These are phyloP conservation scores for Chymomyza costata DNA, from an alignment of 1,140 invertebrate genomes.

Conservation along the genomic window DNA sequence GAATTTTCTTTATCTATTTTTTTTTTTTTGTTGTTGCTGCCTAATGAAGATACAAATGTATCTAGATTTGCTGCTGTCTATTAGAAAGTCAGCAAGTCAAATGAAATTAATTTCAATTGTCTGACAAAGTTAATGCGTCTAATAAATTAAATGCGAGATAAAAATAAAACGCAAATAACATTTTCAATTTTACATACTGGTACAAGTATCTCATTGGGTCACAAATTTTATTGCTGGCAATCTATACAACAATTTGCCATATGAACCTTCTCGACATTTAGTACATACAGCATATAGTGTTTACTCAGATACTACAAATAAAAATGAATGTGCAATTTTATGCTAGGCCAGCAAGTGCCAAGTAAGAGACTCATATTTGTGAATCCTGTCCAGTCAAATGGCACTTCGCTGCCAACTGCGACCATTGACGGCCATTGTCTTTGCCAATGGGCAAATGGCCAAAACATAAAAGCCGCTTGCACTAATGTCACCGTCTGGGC, in stretches of 20 bases:
- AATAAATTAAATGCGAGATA: conserved; percentile 37
- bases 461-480: conserved; percentile 26
- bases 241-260: too few relatives aligned
- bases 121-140: conserved; percentile 24
- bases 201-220: too few relatives aligned
- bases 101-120: conserved; percentile 11
- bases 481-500: conserved; percentile 61
- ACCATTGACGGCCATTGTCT: not conserved
- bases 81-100: conserved; percentile 7
- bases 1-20: too few relatives aligned
- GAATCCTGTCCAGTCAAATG: too few relatives aligned
- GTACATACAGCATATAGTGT: too few relatives aligned
- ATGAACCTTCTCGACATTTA: too few relatives aligned
- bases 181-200: too few relatives aligned
- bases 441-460: conserved; percentile 46
- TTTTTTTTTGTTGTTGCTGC: too few relatives aligned
- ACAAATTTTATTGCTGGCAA: not conserved
- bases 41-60: conserved; percentile 6
- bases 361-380: too few relatives aligned
- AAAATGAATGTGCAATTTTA: too few relatives aligned
- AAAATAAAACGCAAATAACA: conserved; percentile 33
- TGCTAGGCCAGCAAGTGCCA: conserved; percentile 13
- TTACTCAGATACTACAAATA: too few relatives aligned
- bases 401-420: conserved; percentile 22
- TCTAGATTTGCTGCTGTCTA: too few relatives aligned